Base-by-base conservation (phyloP, 1,140 invertebrate genomes). In the Camponotus floridanus region DNA sequence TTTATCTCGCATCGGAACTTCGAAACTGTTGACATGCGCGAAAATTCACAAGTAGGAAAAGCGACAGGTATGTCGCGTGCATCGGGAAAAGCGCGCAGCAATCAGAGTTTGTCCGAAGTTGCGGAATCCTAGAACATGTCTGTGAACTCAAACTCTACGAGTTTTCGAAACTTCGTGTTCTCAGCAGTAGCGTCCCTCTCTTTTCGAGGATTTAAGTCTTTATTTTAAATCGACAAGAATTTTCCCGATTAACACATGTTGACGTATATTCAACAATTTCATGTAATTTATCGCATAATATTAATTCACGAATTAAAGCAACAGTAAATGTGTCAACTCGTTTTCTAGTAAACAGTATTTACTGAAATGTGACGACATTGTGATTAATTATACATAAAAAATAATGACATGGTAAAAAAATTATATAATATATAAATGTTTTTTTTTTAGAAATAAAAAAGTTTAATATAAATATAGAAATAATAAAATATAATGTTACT, bases 31-130 rank as follows among this genome's bases (percentile, higher is more conserved):
- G 55, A n/a, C 21, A 48, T 42, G 45, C 11, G 62, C 18, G 39
- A 68, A 74, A 73, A 74, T 62, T 61, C 13, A n/a, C 39, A 59
- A 73, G 65, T 31, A 61, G 79, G 36, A 73, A 71, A 57, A 83
- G 55, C 55, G 79, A 81, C 68, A 70, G 33, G 55, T 18, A 59
- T 26, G 15, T 21, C 33, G 5, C 13, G 13, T 45, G n/a, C 57
- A 73, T 65, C 21, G 57, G 73, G 81, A 85, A 85, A 65, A 78
- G 55, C 59, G 73, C 76, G 45, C 45, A 68, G 86, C 88, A 90
- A 90, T 90, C 89, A 87, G 88, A 90, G 88, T 90, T 90, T 89
- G 76, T 42, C 48, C 3, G 7, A 85, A 90, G 89, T 90, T 90
- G 74, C 80, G 55, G 36, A 74, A 71, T 31, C n/a, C 33, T 31